Base-by-base conservation (phyloP, 2,113 vertebrate genomes). In the Apistogramma diplotaenia region DNA sequence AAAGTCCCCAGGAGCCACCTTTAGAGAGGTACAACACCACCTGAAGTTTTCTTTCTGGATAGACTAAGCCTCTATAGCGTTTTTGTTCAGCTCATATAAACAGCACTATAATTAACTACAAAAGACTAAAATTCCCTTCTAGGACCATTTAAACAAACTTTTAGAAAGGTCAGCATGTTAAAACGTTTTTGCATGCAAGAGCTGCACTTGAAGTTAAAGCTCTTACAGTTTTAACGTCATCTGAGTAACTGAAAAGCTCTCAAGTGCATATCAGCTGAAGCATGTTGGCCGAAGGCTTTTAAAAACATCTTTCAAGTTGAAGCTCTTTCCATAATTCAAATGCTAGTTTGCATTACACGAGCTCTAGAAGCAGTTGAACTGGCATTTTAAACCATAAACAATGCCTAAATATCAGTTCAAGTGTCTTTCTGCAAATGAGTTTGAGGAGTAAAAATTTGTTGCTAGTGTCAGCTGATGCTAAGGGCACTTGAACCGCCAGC, bases 1-100 rank as follows among this genome's bases (percentile, higher is more conserved):
- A 70, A 74, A 87, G 81, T 97, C 97, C 2, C 96, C 97, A 13
- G 98, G 98, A 51, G 94, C 96, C 90, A 97, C 97, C 1, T 95
- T 99, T 83, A 91, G 96, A 89, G 97, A 99, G 97, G 98, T 99
- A 93, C 62, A 43, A 8, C 13, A 15, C 8, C 6, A 3, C 16
- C 6, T 2, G 4, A 49, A 29, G 5, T 25, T 25, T 3, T 31
- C 16, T 23, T 5, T 35, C 15, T 19, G 2, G 4, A 67, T 9
- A 25, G 8, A 33, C 1, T 9, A 4, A n/a, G 13, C 43, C 9
- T 51, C 37, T 4, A 2, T 43, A n/a, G 11, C 2, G 10, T 61
- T 21, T 49, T 12, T 3, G 0, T 51, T 81, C 27, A 74, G 33
- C 33, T 29, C 5, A 49, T 18, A 70, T 51, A 49, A 70, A 29